These are phyloP conservation scores for Falco rusticolus DNA, from an alignment of 2,797 vertebrate genomes.

Conservation along the genomic window DNA sequence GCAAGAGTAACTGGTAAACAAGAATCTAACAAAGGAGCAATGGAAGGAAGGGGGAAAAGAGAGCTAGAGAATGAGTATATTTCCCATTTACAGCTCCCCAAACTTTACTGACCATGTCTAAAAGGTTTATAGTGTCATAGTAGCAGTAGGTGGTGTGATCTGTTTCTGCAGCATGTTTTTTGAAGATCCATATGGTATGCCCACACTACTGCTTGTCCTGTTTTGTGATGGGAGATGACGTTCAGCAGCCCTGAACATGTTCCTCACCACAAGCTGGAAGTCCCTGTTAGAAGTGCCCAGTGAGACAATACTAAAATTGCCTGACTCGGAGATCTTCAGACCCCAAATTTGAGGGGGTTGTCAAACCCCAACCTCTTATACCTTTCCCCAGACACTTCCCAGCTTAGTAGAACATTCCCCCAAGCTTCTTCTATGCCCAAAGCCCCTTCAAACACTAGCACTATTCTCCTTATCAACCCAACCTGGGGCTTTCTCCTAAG, in stretches of 20 bases:
- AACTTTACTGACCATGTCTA: background rate
- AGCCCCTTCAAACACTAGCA: background rate
- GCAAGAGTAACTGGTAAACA: background rate
- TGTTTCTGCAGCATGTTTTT: background rate
- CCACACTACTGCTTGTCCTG: background rate
- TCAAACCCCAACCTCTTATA: background rate
- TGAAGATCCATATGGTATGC: background rate
- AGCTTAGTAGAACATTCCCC: background rate
- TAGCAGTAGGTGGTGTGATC: background rate
- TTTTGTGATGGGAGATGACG: background rate
- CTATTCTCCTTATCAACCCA: background rate
- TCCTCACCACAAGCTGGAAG: background rate
- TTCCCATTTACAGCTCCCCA: background rate
- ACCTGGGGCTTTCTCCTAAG: background rate
- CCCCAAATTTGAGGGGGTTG: background rate
- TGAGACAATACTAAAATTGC: background rate
- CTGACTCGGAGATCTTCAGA: background rate
- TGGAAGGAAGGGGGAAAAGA: background rate
- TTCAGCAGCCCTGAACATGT: background rate
- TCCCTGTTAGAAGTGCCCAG: background rate
- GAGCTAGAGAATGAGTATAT: background rate
- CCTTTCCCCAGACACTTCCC: background rate
- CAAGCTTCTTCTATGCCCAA: background rate
- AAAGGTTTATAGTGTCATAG: background rate
- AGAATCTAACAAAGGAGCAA: background rate